These are phyloP conservation scores for Cacoxenus indagator DNA, from an alignment of 2,888 invertebrate genomes.

Conservation along the genomic window DNA sequence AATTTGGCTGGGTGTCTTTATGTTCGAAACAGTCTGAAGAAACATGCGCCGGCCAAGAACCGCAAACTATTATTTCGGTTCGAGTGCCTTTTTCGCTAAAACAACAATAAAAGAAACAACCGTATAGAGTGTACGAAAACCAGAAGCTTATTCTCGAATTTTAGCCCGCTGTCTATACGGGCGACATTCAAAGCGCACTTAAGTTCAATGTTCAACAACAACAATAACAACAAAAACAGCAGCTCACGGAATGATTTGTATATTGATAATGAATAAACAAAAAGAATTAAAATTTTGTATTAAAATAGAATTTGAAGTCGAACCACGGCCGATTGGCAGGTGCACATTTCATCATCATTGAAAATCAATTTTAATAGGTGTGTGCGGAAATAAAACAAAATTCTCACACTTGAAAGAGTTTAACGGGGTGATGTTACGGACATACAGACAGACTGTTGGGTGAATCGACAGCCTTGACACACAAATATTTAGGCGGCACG, in stretches of 20 bases:
- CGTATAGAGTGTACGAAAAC: too few species aligned
- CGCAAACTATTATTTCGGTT: too few species aligned
- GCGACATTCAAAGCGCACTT: too few species aligned
- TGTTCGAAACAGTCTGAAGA: too few species aligned
- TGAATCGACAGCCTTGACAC: constrained; percentile 50
- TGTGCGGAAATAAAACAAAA: constrained; percentile 29
- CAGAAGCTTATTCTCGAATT: too few species aligned
- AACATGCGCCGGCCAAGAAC: too few species aligned
- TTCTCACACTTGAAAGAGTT: constrained; percentile 25
- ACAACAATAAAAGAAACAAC: too few species aligned
- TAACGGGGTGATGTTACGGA: constrained; percentile 20
- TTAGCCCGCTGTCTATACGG: too few species aligned
- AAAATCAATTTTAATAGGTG: constrained; percentile 35
- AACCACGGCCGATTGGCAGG: neutral
- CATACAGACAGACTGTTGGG: neutral
- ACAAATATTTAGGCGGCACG: constrained; percentile 26
- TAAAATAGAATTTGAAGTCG: constrained; percentile 21
- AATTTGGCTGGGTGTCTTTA: neutral
- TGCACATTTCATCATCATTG: constrained; percentile 25
- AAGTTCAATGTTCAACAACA: constrained; percentile 17
- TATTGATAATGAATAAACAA: constrained; percentile 9
- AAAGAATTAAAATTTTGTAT: neutral
- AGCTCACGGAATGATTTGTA: neutral
- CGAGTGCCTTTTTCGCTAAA: too few species aligned
- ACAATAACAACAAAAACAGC: neutral